Evolutionary conservation across 2,113 vertebrate species (phyloP), one percentile per base, ranked within the genome.

Genomic region (Rostratula benghalensis): DNA sequence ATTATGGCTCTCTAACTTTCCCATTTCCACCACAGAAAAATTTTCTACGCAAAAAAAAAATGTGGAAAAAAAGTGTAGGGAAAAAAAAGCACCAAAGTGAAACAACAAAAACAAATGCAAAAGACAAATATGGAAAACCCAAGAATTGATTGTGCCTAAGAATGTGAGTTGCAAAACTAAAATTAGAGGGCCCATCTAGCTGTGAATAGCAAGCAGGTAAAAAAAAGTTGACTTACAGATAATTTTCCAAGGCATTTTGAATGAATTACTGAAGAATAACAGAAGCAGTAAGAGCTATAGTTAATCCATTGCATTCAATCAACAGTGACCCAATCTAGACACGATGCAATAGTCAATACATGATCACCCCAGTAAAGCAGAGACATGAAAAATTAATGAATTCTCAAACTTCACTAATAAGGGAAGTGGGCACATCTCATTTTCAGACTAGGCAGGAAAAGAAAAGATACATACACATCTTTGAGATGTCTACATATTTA

Each of bases 381-480:
- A 56, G 19, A 43, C 15, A 25, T 18, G 28, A 90, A 84, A 45
- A 45, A 59, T 13, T 71, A 30, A 43, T 24, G 17, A 53, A 17
- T 30, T 68, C 68, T 77, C n/a, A 33, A 1, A 33, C 10, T 57
- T 64, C 31, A 56, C 17, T 77, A 18, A 20, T 20, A 46, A n/a
- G 10, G 4, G 9, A 8, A 64, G 7, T 2, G 1, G 24, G 9
- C 6, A 57, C 53, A 7, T 64, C 14, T 11, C 31, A 33, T 33
- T 28, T 81, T 54, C 43, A 83, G 27, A 30, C 17, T 63, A 69
- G 33, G 31, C 3, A 48, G 27, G 18, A 64, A 48, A 68, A 60
- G 53, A 37, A 51, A 51, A 75, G 2, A 30, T 11, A 23, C 1
- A 0, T 28, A 8, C 5, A 27, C 0, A 1, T 51, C 11, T 76